A percentile compares a stretch with the other conserved stretches of the same genome.
These are phyloP conservation scores for Hypothenemus hampei DNA, from an alignment of 1,140 invertebrate genomes.

Conservation along the genomic window DNA sequence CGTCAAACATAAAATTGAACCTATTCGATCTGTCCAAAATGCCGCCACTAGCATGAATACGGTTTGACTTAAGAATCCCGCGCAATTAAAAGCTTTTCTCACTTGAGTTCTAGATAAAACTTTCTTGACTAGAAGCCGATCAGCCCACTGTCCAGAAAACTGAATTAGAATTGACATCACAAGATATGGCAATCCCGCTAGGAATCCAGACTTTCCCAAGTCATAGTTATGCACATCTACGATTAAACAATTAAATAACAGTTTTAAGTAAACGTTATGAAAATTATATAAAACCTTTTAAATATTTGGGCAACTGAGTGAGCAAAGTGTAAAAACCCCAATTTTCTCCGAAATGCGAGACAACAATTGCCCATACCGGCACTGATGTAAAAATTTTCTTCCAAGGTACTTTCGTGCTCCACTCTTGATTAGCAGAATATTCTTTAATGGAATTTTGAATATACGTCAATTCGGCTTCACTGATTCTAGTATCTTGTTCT, in stretches of 20 bases:
- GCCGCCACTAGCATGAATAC: slow-evolving; percentile 79
- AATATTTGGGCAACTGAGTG: slow-evolving; percentile 85
- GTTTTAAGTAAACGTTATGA: too few species aligned
- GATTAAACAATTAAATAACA: too few species aligned
- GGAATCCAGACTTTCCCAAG: slow-evolving; percentile 69
- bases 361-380: slow-evolving; percentile 86
- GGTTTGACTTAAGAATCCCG: slow-evolving; percentile 75
- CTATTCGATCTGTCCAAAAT: slow-evolving; percentile 58
- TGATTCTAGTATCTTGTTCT: slow-evolving; percentile 69
- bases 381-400: slow-evolving; percentile 70
- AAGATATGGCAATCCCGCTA: slow-evolving; percentile 81
- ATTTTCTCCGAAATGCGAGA: slow-evolving; percentile 90
- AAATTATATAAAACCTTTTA: slow-evolving; percentile 80
- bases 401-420: slow-evolving; percentile 62
- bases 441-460: slow-evolving; percentile 54
- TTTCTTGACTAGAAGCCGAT: slow-evolving; percentile 62
- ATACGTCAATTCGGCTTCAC: slow-evolving; percentile 68
- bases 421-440: background rate
- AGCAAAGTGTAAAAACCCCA: slow-evolving; percentile 94
- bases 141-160: slow-evolving; percentile 74
- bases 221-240: slow-evolving; percentile 68
- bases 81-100: slow-evolving; percentile 69
- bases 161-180: slow-evolving; percentile 79
- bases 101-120: slow-evolving; percentile 69
- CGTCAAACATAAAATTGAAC: slow-evolving; percentile 71